A percentile compares a stretch with the other conserved stretches of the same genome.
Evolutionary conservation across 2,113 vertebrate genomes (phyloP).

Genomic region (Saccopteryx leptura): DNA sequence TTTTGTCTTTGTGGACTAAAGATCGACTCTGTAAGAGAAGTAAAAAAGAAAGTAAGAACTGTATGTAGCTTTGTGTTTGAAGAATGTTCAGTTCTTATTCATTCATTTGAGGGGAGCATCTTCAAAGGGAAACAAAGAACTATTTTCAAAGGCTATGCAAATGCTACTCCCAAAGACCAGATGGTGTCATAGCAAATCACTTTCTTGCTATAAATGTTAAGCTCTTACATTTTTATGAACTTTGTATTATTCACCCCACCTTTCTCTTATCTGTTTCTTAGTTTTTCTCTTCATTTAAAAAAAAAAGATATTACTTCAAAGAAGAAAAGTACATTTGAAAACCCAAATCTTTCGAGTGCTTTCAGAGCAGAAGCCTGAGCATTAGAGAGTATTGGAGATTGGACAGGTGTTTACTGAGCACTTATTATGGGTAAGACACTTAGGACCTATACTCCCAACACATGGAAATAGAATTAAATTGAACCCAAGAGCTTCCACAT

Average conservation of each 20-base stretch:
- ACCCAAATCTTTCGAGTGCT: neutral
- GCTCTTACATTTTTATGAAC: neutral
- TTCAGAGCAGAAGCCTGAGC: neutral
- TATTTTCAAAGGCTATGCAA: neutral
- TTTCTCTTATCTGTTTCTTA: neutral
- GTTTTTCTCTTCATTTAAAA: neutral
- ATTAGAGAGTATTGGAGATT: neutral
- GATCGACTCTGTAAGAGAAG: neutral
- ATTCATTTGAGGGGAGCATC: constrained; percentile 81
- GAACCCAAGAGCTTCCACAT: no score
- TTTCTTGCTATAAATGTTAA: neutral
- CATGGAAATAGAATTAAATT: no score
- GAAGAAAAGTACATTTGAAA: neutral
- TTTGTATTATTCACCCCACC: neutral
- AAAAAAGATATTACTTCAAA: neutral
- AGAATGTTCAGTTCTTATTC: constrained; percentile 66
- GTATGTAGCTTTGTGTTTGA: constrained; percentile 72
- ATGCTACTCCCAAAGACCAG: neutral
- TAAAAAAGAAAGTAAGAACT: neutral
- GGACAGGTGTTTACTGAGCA: no score
- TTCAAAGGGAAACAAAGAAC: neutral
- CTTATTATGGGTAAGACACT: no score
- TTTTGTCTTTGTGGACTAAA: neutral
- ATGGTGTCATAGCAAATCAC: neutral
- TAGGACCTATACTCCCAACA: no score